These are phyloP conservation scores for Bergia sp. DNA, from an alignment of 92 coral and sea anemone species.

Conservation along the genomic window DNA sequence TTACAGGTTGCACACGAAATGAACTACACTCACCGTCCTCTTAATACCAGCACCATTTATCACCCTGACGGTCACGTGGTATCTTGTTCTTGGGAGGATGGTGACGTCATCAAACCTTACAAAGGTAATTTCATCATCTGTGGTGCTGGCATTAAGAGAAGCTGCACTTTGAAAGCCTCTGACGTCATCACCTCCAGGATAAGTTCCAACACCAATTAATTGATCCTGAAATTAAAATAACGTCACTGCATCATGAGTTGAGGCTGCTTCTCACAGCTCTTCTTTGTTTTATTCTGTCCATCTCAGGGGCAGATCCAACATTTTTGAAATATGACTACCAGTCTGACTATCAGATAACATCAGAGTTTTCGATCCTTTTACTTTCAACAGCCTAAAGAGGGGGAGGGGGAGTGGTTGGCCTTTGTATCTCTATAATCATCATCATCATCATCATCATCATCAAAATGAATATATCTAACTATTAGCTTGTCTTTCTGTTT, in stretches of 20 bases:
- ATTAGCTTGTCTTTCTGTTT: too few species aligned
- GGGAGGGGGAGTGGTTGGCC: too few species aligned
- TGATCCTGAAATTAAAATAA: slow-evolving; percentile 17
- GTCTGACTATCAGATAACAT: too few species aligned
- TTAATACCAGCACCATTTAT: slow-evolving; percentile 83
- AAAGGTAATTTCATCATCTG: slow-evolving; percentile 57
- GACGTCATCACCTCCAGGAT: slow-evolving; percentile 89
- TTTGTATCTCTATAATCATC: too few species aligned
- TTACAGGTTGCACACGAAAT: too few species aligned
- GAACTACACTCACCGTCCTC: slow-evolving; percentile 57
- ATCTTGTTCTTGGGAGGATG: slow-evolving; percentile 72
- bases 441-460: too few species aligned
- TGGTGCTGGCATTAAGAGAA: slow-evolving; percentile 26
- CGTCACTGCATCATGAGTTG: not conserved
- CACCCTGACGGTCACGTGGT: slow-evolving; percentile 87
- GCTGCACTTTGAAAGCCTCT: slow-evolving; percentile 52
- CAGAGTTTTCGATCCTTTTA: too few species aligned
- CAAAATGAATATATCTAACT: too few species aligned
- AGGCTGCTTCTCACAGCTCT: not conserved
- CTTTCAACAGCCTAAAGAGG: too few species aligned
- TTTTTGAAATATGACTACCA: too few species aligned
- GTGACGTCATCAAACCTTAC: slow-evolving; percentile 58
- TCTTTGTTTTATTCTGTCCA: too few species aligned
- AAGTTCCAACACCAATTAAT: slow-evolving; percentile 83
- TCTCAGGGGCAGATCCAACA: too few species aligned